phyloP scores from a whole-genome alignment of 1,140 invertebrate species.

The Trachelipus rathkii region DNA sequence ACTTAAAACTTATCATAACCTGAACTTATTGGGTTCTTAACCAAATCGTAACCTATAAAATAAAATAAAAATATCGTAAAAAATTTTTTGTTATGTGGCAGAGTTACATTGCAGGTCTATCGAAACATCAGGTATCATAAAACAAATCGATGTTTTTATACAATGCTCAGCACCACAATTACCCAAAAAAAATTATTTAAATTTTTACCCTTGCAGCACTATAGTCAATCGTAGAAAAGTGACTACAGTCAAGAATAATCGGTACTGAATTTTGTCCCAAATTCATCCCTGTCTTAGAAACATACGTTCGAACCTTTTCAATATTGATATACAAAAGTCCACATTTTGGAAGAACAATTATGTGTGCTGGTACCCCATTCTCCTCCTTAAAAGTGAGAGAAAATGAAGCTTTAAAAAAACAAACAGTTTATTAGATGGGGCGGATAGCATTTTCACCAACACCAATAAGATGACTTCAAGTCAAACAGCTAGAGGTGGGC shows the following conservation, averaged over 20 bases:
- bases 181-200: too few relatives aligned
- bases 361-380: slow-evolving; percentile 63
- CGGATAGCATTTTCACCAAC: slow-evolving; percentile 32
- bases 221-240: slow-evolving; percentile 61
- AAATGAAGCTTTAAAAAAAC: background rate
- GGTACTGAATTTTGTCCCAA: slow-evolving; percentile 67
- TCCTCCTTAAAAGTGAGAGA: slow-evolving; percentile 52
- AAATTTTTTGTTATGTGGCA: too few relatives aligned
- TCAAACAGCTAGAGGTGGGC: too few relatives aligned
- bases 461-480: too few relatives aligned
- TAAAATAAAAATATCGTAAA: too few relatives aligned
- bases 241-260: slow-evolving; percentile 63
- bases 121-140: too few relatives aligned
- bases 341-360: slow-evolving; percentile 73
- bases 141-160: too few relatives aligned
- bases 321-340: slow-evolving; percentile 83
- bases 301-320: slow-evolving; percentile 73
- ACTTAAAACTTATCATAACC: too few relatives aligned
- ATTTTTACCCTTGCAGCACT: slow-evolving; percentile 63
- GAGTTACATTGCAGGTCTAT: too few relatives aligned
- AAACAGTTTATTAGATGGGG: slow-evolving; percentile 31
- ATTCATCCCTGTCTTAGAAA: slow-evolving; percentile 66
- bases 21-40: too few relatives aligned
- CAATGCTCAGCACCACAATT: too few relatives aligned
- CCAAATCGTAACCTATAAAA: too few relatives aligned